Evolutionary conservation across 2,888 invertebrate species (phyloP).

Genomic region (Andrena bucephala): DNA sequence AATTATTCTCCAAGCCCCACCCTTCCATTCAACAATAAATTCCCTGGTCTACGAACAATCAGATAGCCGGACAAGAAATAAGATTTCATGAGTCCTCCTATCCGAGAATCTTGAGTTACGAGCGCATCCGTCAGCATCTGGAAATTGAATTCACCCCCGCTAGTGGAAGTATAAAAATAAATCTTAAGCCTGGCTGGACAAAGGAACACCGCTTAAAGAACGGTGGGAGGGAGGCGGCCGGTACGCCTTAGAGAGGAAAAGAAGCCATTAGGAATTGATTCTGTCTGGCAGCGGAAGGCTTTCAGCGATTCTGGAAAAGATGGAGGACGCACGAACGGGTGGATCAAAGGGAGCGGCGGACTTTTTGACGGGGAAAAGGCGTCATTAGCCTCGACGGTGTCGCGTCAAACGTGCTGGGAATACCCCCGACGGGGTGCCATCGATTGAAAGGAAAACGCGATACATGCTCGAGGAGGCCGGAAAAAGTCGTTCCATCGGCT

Average conservation of each 20-base stretch:
- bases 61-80: slow-evolving; percentile 40
- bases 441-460: slow-evolving; percentile 39
- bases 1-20: background rate
- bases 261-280: slow-evolving; percentile 58
- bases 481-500: slow-evolving; percentile 23
- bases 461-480: background rate
- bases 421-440: slow-evolving; percentile 13
- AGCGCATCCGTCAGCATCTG: slow-evolving; percentile 50
- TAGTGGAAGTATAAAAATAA: slow-evolving; percentile 53
- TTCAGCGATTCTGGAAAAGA: background rate
- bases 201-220: slow-evolving; percentile 20
- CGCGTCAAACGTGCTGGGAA: slow-evolving; percentile 40
- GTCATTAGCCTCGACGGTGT: slow-evolving; percentile 54
- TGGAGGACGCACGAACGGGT: background rate
- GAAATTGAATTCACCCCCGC: slow-evolving; percentile 50
- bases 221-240: background rate
- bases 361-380: slow-evolving; percentile 34
- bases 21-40: background rate
- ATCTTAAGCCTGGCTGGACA: slow-evolving; percentile 43
- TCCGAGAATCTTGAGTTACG: slow-evolving; percentile 46
- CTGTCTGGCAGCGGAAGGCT: slow-evolving; percentile 38
- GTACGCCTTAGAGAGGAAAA: slow-evolving; percentile 33
- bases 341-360: slow-evolving; percentile 36
- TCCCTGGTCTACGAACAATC: slow-evolving; percentile 15
- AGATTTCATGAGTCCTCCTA: slow-evolving; percentile 27